Base-by-base conservation (phyloP, 2,888 invertebrate species). In the Artemia sp. region DNA sequence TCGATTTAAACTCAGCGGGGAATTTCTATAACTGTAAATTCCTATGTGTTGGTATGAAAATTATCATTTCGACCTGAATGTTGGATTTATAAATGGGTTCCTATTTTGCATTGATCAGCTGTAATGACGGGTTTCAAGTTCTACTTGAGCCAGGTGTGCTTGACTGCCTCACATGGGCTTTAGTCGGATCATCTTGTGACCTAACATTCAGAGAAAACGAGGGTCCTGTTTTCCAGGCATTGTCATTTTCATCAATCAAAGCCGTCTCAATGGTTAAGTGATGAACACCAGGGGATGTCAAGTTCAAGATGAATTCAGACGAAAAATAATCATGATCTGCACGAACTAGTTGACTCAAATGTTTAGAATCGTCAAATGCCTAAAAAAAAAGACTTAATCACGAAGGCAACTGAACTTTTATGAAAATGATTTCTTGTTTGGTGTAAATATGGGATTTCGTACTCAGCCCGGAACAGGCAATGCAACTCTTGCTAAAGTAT, bases 311-410 rank as follows among this genome's bases (percentile, higher is more conserved):
- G 79, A 95, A 94, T 78, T 92, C 92, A 0, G 92, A 90, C 0
- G 90, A 89, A 79, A 96, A 92, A 81, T 94, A 95, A 77, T 96
- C 95, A 51, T 92, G 86, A 75, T 93, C 90, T 0, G 94, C 94
- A 11, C 86, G 84, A 4, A 92, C 92, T 19, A 58, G 64, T 58
- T 58, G 64, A 24, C 64, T 58, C 8, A 10, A 24, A 58, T 24
- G n/a, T 58, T n/a, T 58, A 19, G 64, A 19, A 24, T 58, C 64
- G 14, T 58, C 64, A 58, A 19, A 19, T 19, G 14, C 64, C 64
- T 58, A 24, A 8, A 58, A 58, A 19, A 8, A 0, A 58, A 10
- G 38, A 38, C 19, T 38, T 38, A 38, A 38, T 38, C 38, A 38
- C 38, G 38, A 19, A 19, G 19, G 19, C 19, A 38, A 38, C 38